Percentiles rank a stretch among this genome's conserved stretches.
Evolutionary conservation across 2,113 vertebrate genomes (phyloP).

Genomic region (Ageneiosus marmoratus): DNA sequence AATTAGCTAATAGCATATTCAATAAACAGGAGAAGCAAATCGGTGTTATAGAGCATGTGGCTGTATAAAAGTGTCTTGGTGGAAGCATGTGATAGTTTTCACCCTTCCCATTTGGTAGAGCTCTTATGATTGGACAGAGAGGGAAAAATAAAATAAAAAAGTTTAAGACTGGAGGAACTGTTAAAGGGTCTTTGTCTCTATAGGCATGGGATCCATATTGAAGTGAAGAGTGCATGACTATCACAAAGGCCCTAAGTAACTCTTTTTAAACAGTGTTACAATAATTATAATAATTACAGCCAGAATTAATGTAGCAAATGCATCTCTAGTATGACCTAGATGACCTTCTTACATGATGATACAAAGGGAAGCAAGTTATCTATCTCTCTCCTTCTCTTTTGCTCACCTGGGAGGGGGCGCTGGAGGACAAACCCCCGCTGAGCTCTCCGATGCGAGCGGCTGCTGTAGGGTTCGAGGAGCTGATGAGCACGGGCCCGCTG

Average conservation of each 20-base stretch:
- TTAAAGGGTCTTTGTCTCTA: not conserved
- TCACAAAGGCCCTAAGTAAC: no score
- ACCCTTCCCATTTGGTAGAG: not conserved
- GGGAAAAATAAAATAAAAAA: not conserved
- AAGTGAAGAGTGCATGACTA: no score
- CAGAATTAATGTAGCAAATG: no score
- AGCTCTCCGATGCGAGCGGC: conserved; percentile 93
- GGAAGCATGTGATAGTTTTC: not conserved
- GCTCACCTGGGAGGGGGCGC: conserved; percentile 93
- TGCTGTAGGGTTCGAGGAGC: conserved; percentile 95
- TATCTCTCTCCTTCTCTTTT: not conserved
- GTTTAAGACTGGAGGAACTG: not conserved
- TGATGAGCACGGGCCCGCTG: conserved; percentile 96
- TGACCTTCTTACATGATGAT: not conserved
- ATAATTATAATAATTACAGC: no score
- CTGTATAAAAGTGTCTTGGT: not conserved
- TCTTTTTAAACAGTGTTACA: no score
- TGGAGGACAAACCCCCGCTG: conserved; percentile 89
- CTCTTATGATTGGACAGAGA: not conserved
- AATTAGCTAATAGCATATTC: not conserved
- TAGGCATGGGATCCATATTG: no score
- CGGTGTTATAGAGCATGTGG: not conserved
- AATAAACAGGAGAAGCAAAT: not conserved
- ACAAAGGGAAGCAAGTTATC: not conserved
- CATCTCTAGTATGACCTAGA: not conserved